Base-by-base conservation (phyloP, 1,140 invertebrate species). In the Stegodyphus mimosarum region DNA sequence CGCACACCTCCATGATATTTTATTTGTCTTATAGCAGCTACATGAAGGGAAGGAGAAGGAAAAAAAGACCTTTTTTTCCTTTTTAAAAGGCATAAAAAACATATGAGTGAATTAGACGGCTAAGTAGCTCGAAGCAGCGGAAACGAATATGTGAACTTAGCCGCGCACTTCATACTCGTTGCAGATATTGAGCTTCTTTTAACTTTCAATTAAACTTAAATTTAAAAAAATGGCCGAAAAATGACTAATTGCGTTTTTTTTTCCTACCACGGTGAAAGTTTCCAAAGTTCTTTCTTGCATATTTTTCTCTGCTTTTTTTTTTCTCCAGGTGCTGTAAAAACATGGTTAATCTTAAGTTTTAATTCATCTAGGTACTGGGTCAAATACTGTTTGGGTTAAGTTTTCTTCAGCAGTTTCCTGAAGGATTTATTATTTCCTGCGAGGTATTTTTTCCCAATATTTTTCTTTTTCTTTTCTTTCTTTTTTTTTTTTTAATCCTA, bases 151-250 rank as follows among this genome's bases (percentile, higher is more conserved):
- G 71, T 83, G 81, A 75, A 69, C 51, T 72, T 11, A 6, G 50
- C 60, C 55, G 73, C 66, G 71, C 66, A 66, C 79, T 83, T 83
- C 64, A 75, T 70, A 75, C 7, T 63, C n/a, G 73, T 64, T 60
- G 50, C 64, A 75, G 72, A 84, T 75, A 84, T 83, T 84, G 81
- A 84, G 81, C 48, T 75, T 84, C 81, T 84, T 83, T 84, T 84
- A 84, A 84, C 63, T 74, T 84, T 84, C 81, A 84, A 84, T 84
- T 84, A 84, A 84, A 81, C 63, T 48, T 64, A 17, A 53, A 71
- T 60, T 53, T 18, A 69, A 80, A 80, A 80, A 84, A 84, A 76
- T 69, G 6, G 48, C 53, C 72, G 64, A 70, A 84, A 84, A 84
- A 84, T 75, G 81, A 84, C 81, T 84, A 84, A 84, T 84, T 84